phyloP scores from a whole-genome alignment of 23 tunicate genomes.

The Corella eumyota region DNA sequence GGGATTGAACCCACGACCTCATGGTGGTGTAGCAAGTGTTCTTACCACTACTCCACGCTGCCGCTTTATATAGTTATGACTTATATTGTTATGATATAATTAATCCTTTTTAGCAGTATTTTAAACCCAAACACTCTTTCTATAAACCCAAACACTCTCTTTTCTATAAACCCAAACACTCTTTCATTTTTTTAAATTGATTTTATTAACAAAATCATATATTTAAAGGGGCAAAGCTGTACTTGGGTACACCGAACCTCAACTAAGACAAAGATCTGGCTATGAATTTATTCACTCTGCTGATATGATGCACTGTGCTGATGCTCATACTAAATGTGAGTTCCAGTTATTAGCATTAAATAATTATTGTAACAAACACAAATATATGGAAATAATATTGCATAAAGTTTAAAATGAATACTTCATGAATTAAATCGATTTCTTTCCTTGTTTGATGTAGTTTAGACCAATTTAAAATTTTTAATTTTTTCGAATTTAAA shows the following conservation, averaged over 20 bases:
- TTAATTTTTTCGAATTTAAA: too few relatives aligned
- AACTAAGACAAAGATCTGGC: conserved; percentile 76
- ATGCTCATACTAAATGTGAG: conserved; percentile 94
- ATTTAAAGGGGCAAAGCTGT: conserved; percentile 74
- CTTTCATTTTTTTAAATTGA: too few relatives aligned
- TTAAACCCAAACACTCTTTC: not conserved
- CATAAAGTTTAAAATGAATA: too few relatives aligned
- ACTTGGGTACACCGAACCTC: conserved; percentile 81
- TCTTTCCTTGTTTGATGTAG: too few relatives aligned
- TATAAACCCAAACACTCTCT: not conserved
- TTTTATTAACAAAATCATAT: too few relatives aligned
- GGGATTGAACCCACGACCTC: too few relatives aligned
- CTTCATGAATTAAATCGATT: too few relatives aligned
- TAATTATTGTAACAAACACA: not conserved
- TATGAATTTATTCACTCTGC: conserved; percentile 95
- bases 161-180: not conserved
- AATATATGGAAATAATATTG: too few relatives aligned
- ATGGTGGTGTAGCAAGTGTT: too few relatives aligned
- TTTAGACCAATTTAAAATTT: too few relatives aligned
- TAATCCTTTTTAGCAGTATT: not conserved
- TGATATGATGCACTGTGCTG: conserved; percentile 98
- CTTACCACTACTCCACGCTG: too few relatives aligned
- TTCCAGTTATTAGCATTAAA: not conserved
- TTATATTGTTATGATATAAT: not conserved
- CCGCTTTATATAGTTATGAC: too few relatives aligned